phyloP scores from a whole-genome alignment of 2,113 vertebrate species.

The Neolamprologus toae region DNA sequence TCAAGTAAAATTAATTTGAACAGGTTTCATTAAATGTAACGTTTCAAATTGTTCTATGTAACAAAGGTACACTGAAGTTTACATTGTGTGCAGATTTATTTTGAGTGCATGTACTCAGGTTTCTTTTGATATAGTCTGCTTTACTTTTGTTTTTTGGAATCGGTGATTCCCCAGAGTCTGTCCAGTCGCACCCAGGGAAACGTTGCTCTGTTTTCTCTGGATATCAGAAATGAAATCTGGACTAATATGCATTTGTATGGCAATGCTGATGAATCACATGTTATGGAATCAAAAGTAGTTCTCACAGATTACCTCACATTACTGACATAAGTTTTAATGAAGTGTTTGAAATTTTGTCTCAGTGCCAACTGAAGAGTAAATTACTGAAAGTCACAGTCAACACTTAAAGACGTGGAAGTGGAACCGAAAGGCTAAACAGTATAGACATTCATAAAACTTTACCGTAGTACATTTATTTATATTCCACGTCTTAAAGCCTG shows the following conservation, averaged over 20 bases:
- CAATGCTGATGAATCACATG: not conserved
- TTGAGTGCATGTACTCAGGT: not conserved
- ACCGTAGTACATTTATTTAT: not conserved
- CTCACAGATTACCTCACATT: not conserved
- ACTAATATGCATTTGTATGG: not conserved
- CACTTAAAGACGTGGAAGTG: not conserved
- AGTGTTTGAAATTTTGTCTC: not conserved
- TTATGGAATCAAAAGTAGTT: not conserved
- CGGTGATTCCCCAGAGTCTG: not conserved
- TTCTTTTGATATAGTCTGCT: not conserved
- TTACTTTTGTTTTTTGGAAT: not conserved
- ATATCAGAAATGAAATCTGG: not conserved
- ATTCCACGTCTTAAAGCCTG: not conserved
- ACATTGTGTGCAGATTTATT: accelerated
- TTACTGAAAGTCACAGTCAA: not conserved
- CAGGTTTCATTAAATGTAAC: not conserved
- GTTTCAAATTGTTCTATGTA: not conserved
- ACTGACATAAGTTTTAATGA: not conserved
- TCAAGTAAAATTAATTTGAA: not conserved
- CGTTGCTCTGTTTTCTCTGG: not conserved
- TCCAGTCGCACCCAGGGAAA: not conserved
- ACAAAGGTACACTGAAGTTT: not conserved
- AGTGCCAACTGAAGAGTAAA: not conserved
- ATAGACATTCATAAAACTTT: not conserved
- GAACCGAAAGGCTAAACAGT: not conserved